Evolutionary conservation across 2,797 vertebrate genomes (phyloP).

Genomic region (Hemitrygon akajei): DNA sequence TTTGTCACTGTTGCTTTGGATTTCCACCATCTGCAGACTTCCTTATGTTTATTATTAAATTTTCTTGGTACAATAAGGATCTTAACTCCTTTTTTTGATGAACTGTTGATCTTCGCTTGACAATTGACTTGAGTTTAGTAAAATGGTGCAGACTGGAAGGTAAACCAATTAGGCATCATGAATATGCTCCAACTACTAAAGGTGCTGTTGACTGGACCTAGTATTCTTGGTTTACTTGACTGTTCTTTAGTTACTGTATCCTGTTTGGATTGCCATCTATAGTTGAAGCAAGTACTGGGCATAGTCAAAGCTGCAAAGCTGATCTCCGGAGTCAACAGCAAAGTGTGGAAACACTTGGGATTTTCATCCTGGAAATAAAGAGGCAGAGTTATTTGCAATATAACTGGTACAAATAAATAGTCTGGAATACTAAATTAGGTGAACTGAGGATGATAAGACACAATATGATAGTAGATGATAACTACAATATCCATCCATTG

Average conservation of each 20-base stretch:
- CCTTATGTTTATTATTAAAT: background rate
- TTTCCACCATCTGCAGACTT: no score
- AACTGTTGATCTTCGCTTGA: background rate
- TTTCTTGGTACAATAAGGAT: background rate
- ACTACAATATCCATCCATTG: no score
- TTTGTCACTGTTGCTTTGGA: no score
- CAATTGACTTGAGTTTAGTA: background rate
- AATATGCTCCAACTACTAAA: background rate
- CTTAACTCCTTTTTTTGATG: background rate
- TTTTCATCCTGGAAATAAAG: background rate
- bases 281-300: no score
- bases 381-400: background rate
- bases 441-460: no score
- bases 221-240: background rate
- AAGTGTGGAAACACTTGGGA: background rate
- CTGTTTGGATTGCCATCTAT: background rate
- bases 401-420: background rate
- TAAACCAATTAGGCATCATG: background rate
- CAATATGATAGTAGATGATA: no score
- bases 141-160: background rate
- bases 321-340: background rate
- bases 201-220: background rate
- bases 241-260: background rate
- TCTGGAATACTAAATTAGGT: background rate
- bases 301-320: background rate